Percentiles rank a stretch among this genome's conserved stretches.
These are phyloP conservation scores for Drosophila kanapiae DNA, from an alignment of 1,140 invertebrate species.

Conservation along the genomic window DNA sequence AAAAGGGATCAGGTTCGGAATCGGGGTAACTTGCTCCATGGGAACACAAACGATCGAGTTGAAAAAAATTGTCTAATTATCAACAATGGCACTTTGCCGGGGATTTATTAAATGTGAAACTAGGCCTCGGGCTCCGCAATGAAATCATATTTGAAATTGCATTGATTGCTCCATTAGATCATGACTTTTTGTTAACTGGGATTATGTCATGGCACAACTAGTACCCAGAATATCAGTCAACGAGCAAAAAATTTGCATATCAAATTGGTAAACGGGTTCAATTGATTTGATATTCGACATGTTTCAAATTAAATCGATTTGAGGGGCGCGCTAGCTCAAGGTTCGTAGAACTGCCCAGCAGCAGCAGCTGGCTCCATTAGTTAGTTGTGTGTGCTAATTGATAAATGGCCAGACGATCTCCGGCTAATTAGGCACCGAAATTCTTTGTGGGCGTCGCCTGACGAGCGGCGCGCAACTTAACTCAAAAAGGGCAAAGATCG, in stretches of 20 bases:
- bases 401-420: conserved; percentile 59
- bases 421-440: conserved; percentile 64
- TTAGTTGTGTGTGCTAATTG: conserved; percentile 62
- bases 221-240: conserved; percentile 8
- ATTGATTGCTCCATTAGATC: conserved; percentile 76
- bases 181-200: conserved; percentile 18
- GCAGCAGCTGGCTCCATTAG: conserved; percentile 37
- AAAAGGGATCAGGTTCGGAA: background rate
- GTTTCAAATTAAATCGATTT: conserved; percentile 39
- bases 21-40: conserved; percentile 33
- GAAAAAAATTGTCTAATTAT: conserved; percentile 50
- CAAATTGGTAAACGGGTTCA: conserved; percentile 69
- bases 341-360: conserved; percentile 24
- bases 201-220: conserved; percentile 62
- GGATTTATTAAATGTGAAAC: conserved; percentile 49
- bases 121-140: conserved; percentile 43
- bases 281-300: conserved; percentile 60
- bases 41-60: conserved; percentile 42
- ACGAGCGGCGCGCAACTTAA: conserved; percentile 48
- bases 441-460: conserved; percentile 63
- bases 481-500: conserved; percentile 40
- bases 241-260: conserved; percentile 62
- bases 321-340: conserved; percentile 4
- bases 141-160: conserved; percentile 74
- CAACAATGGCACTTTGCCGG: conserved; percentile 39